Conservation (phyloP, 2,113 vertebrate species). For the Hemichromis elongatus region DNA sequence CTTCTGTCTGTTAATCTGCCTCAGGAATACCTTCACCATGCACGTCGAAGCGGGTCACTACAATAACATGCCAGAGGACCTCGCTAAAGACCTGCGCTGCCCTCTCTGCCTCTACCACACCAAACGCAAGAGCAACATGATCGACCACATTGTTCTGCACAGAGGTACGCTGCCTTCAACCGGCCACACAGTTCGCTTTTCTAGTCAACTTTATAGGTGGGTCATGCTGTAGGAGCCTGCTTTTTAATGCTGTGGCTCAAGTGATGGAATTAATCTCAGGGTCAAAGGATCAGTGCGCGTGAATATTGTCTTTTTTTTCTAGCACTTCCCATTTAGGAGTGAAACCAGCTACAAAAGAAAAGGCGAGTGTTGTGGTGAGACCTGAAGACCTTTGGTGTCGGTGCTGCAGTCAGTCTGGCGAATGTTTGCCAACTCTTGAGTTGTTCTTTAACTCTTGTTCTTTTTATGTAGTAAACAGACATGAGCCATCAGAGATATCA, state of each 20-base stretch:
- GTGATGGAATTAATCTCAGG: background rate
- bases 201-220: background rate
- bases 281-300: background rate
- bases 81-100: slow-evolving; percentile 91
- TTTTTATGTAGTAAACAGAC: background rate
- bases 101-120: slow-evolving; percentile 98
- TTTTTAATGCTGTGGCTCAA: background rate
- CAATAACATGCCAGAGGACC: slow-evolving; percentile 76
- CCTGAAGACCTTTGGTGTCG: background rate
- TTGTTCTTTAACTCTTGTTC: background rate
- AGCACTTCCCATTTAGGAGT: background rate
- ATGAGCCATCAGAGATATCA: background rate
- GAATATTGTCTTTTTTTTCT: background rate
- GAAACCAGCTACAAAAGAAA: background rate
- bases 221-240: background rate
- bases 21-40: slow-evolving; percentile 92
- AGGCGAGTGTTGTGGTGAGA: background rate
- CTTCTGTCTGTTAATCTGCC: background rate
- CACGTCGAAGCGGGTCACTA: slow-evolving; percentile 94
- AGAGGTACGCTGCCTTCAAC: slow-evolving; percentile 76
- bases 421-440: background rate
- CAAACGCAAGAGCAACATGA: slow-evolving; percentile 98
- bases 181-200: background rate
- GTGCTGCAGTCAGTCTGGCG: background rate
- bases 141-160: slow-evolving; percentile 96